Percentiles rank a stretch among this genome's conserved stretches.
Conservation (phyloP, 2,888 invertebrate genomes). For the Polyommatus iphigenia region DNA sequence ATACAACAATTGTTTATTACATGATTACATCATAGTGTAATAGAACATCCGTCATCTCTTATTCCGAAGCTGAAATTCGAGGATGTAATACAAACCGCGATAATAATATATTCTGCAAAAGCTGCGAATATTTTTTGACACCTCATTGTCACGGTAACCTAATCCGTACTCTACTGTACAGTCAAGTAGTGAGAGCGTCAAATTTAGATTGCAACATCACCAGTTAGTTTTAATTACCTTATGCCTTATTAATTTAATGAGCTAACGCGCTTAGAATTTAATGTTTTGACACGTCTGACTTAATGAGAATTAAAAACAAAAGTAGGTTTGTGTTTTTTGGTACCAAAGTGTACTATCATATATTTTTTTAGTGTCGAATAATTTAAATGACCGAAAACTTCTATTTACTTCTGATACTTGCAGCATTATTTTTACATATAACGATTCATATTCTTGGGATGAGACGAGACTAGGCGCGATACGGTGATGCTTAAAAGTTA, state of each 20-base stretch:
- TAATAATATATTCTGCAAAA: background rate
- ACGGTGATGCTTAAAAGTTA: no score
- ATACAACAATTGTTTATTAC: no score
- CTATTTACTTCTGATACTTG: no score
- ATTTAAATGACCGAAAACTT: no score
- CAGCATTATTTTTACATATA: no score
- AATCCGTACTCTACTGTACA: background rate
- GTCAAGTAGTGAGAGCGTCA: background rate
- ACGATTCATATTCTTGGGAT: no score
- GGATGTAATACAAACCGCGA: background rate
- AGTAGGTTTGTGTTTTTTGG: background rate
- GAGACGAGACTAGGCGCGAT: no score
- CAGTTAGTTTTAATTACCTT: conserved; percentile 18
- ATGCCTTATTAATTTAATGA: conserved; percentile 26
- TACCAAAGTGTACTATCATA: background rate
- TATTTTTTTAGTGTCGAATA: no score
- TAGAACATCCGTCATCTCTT: background rate
- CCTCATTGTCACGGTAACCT: background rate
- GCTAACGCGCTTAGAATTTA: conserved; percentile 19
- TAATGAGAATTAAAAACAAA: conserved; percentile 23
- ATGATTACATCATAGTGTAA: background rate
- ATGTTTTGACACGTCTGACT: conserved; percentile 23
- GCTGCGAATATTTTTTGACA: background rate
- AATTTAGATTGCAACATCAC: conserved; percentile 16
- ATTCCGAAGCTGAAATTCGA: background rate